These are phyloP conservation scores for Chouioia cunea DNA, from an alignment of 2,888 invertebrate species.

Conservation along the genomic window DNA sequence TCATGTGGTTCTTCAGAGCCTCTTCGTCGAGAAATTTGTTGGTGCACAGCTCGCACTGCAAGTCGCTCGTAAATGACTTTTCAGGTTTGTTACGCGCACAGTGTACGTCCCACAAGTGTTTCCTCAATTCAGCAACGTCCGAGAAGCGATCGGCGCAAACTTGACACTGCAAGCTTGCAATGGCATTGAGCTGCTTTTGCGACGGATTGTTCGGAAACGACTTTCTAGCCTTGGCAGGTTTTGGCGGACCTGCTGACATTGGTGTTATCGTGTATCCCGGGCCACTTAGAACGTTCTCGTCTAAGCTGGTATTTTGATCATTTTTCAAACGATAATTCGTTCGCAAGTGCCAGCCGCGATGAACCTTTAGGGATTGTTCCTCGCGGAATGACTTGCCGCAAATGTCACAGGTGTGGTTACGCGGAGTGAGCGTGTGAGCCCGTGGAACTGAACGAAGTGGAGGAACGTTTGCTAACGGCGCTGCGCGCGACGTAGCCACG, in stretches of 20 bases:
- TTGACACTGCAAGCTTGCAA: conserved; percentile 70
- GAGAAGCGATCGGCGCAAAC: conserved; percentile 74
- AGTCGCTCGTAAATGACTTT: conserved; percentile 52
- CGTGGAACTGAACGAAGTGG: conserved; percentile 2
- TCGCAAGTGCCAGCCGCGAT: conserved; percentile 73
- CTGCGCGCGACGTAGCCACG: conserved; percentile 1
- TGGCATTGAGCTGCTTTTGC: conserved; percentile 35
- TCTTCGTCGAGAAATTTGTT: conserved; percentile 69
- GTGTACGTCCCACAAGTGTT: conserved; percentile 74
- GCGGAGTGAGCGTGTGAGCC: conserved; percentile 5
- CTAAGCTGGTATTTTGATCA: conserved; percentile 30
- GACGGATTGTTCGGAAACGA: conserved; percentile 57
- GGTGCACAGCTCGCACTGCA: conserved; percentile 69
- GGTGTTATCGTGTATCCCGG: conserved; percentile 35
- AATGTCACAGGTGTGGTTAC: conserved; percentile 73
- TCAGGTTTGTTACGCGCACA: conserved; percentile 68
- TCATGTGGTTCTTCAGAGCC: conserved; percentile 69
- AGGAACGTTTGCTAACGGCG: background rate
- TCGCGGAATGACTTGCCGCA: conserved; percentile 76
- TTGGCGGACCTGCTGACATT: conserved; percentile 36
- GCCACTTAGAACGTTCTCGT: conserved; percentile 17
- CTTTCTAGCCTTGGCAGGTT: conserved; percentile 61
- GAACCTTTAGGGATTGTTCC: conserved; percentile 75
- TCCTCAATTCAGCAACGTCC: conserved; percentile 72
- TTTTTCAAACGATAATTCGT: conserved; percentile 66